Evolutionary conservation across 2,888 invertebrate species (phyloP).

Genomic region (Balanococcus diminutus): DNA sequence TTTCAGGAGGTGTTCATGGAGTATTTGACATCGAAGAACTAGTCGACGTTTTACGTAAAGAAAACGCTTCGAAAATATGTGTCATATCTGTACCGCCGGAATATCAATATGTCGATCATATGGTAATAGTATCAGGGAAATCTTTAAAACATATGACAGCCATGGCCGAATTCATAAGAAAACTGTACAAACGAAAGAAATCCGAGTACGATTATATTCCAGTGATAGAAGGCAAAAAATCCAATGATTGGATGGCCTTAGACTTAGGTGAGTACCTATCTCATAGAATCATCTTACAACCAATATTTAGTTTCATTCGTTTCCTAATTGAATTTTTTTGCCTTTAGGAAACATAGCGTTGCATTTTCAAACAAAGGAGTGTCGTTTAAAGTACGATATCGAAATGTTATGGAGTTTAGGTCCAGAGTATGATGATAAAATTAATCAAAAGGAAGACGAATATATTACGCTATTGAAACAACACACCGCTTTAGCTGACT

Average conservation of each 20-base stretch:
- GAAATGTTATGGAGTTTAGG: slow-evolving; percentile 93
- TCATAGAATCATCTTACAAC: too few species aligned
- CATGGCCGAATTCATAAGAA: slow-evolving; percentile 75
- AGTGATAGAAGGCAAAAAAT: slow-evolving; percentile 74
- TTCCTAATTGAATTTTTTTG: too few species aligned
- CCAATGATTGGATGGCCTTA: slow-evolving; percentile 84
- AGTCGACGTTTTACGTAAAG: slow-evolving; percentile 74
- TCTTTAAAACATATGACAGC: slow-evolving; percentile 77
- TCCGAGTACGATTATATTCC: slow-evolving; percentile 70
- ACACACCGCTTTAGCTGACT: slow-evolving; percentile 20
- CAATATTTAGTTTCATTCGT: too few species aligned
- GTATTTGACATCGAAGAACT: slow-evolving; percentile 90
- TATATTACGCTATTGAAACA: slow-evolving; percentile 44
- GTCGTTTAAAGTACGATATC: slow-evolving; percentile 78
- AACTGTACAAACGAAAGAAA: slow-evolving; percentile 77
- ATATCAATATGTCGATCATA: slow-evolving; percentile 80
- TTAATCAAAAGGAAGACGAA: slow-evolving; percentile 42
- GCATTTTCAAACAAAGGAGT: slow-evolving; percentile 79
- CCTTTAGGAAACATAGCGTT: slow-evolving; percentile 93
- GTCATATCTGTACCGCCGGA: slow-evolving; percentile 77
- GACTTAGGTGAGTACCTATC: slow-evolving; percentile 74
- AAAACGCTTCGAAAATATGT: slow-evolving; percentile 81
- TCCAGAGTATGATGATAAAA: slow-evolving; percentile 72
- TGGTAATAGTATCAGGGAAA: slow-evolving; percentile 79
- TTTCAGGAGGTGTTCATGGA: slow-evolving; percentile 77